Evolutionary conservation across 2,113 vertebrate genomes (phyloP).

Genomic region (Nipponia nippon): DNA sequence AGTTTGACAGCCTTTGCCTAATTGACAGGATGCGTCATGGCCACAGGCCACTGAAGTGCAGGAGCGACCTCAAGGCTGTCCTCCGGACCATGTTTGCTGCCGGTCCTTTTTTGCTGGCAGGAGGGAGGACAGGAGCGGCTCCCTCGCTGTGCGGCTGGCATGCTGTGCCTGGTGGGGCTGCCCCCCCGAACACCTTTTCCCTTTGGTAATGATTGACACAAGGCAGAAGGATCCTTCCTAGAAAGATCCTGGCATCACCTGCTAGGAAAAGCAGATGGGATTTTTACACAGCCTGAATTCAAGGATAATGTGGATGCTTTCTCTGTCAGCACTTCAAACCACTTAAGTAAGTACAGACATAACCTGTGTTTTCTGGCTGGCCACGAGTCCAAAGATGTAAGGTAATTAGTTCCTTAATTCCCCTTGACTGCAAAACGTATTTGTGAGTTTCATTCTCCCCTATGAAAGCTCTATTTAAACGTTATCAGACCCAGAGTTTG

Average conservation of each 20-base stretch:
- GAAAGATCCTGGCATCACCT: slow-evolving; percentile 47
- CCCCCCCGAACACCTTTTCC: background rate
- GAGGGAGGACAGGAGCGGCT: background rate
- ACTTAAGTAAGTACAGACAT: background rate
- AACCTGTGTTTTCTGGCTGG: background rate
- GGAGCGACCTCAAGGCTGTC: background rate
- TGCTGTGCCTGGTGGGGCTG: background rate
- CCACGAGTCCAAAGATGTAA: fast-evolving
- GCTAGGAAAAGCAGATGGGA: slow-evolving; percentile 19
- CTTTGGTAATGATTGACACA: slow-evolving; percentile 27
- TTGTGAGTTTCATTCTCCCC: background rate
- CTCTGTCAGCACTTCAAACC: slow-evolving; percentile 13
- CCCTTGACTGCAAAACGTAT: background rate
- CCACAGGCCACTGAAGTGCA: background rate
- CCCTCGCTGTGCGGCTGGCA: background rate
- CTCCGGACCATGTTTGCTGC: background rate
- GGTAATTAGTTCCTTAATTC: background rate
- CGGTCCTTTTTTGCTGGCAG: fast-evolving
- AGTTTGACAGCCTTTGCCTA: background rate
- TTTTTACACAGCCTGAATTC: slow-evolving; percentile 18
- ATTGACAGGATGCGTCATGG: fast-evolving
- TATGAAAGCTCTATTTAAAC: background rate
- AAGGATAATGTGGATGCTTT: background rate
- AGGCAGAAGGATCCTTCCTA: slow-evolving; percentile 37
- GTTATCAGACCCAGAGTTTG: background rate